Base-by-base conservation (phyloP, 2,888 invertebrate species). In the Calephelis perditalis region DNA sequence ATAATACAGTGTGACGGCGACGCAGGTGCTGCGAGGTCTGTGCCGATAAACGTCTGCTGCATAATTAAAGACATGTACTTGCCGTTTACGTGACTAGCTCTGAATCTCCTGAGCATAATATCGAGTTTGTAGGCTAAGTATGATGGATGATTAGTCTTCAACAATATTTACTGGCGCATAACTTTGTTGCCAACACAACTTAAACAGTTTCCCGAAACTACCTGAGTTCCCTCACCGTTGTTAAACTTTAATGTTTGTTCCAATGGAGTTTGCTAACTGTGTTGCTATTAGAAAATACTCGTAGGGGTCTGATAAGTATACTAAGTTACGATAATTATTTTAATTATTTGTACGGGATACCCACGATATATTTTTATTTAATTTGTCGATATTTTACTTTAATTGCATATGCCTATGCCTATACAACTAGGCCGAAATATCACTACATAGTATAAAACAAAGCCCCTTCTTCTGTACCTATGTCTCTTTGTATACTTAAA, bases 1-100 rank as follows among this genome's bases (percentile, higher is more conserved):
- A 87, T 89, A 86, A 87, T 86, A 81, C 76, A 87, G 78, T 77
- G 81, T 80, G 86, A 84, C 85, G 82, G 79, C 73, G 86, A 73
- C 81, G 78, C 88, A 88, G 88, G 87, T 89, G 88, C 75, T 68
- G 67, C 66, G 5, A 70, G 26, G 71, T 67, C 72, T 67, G 72
- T 70, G 68, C 76, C 79, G 79, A 84, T 87, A 88, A 87, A 86
- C 86, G 85, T 72, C 75, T 70, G 76, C 78, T 88, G 85, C 88
- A 89, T 89, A 88, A 89, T 89, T 86, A 82, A 89, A 77, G 77
- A 78, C 77, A 75, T 79, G 78, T 79, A 77, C 76, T 77, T 78
- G 74, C 74, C 74, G 73, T 73, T 74, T 75, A 77, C 77, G 75
- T 74, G 72, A 72, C 77, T 73, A 69, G 68, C 70, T 71, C 69